Base-by-base conservation (phyloP, 2,113 vertebrate genomes). In the Todiramphus saurophagus region DNA sequence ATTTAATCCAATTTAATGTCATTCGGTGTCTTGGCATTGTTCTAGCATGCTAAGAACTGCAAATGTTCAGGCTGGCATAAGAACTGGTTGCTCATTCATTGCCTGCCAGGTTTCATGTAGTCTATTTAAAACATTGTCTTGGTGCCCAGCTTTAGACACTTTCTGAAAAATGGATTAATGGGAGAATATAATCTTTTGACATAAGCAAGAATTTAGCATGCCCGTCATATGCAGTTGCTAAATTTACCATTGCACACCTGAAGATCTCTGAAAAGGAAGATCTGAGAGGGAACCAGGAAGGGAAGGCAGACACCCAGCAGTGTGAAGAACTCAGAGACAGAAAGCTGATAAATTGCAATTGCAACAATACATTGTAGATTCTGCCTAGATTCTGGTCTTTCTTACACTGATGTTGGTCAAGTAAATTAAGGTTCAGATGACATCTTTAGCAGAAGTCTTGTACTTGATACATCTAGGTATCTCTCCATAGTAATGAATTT, bases 241-340 rank as follows among this genome's bases (percentile, higher is more conserved):
- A 58, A 68, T 83, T 92, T 80, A 8, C 13, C 16, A 18, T 39
- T 69, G 17, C 41, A 62, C 18, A 60, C 25, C 20, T 87, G 39
- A 73, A 85, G 35, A 41, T 50, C 11, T 56, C n/a, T 55, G 24
- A 48, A 66, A 85, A n/a, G 28, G 17, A 27, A 76, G 17, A 76
- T 46, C 19, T 37, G 55, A 30, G 28, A 60, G 28, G 13, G 11
- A 87, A 60, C 1, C 10, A 30, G 55, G 21, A 68, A 64, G 33
- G n/a, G 37, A 83, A 83, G 24, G 31, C 28, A 78, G 27, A 28
- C 23, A 68, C 59, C 39, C 43, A 77, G 33, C 48, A 79, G 31
- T 2, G 6, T 1, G 0, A 16, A 31, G 20, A 84, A 35, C 37
- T 75, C 0, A 0, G 37, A 93, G 48, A 7, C 16, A 60, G 28